phyloP scores from a whole-genome alignment of 1,140 invertebrate species.

The Ladona fulva region DNA sequence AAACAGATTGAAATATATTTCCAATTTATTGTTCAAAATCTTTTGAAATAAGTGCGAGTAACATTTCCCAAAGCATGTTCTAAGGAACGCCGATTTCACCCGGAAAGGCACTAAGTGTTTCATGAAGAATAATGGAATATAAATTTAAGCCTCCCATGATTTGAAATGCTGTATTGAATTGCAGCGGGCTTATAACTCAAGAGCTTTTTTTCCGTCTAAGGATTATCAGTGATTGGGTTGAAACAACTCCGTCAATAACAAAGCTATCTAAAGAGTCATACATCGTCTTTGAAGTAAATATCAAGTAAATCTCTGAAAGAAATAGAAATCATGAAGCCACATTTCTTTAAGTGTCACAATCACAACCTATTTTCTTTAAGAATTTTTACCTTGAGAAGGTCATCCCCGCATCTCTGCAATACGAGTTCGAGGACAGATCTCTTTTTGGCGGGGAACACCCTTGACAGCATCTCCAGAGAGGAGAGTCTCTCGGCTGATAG shows the following conservation, averaged over 20 bases:
- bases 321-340: not conserved
- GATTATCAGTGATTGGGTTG: not conserved
- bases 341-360: not conserved
- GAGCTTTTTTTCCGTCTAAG: not conserved
- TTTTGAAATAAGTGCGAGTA: too few relatives aligned
- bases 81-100: too few relatives aligned
- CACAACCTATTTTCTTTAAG: constrained; percentile 43
- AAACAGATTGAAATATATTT: too few relatives aligned
- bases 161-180: too few relatives aligned
- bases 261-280: not conserved
- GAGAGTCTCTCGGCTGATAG: constrained; percentile 39
- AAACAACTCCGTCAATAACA: not conserved
- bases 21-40: too few relatives aligned
- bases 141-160: too few relatives aligned
- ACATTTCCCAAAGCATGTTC: too few relatives aligned
- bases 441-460: constrained; percentile 77
- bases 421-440: constrained; percentile 78
- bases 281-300: too few relatives aligned
- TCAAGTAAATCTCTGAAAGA: too few relatives aligned
- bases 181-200: too few relatives aligned
- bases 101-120: too few relatives aligned
- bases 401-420: constrained; percentile 73
- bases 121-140: too few relatives aligned
- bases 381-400: constrained; percentile 70
- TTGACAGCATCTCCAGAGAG: constrained; percentile 72